Evolutionary conservation across 2,888 invertebrate genomes (phyloP), one percentile per base, ranked within the genome.

Genomic region (Pseudococcus viburni): DNA sequence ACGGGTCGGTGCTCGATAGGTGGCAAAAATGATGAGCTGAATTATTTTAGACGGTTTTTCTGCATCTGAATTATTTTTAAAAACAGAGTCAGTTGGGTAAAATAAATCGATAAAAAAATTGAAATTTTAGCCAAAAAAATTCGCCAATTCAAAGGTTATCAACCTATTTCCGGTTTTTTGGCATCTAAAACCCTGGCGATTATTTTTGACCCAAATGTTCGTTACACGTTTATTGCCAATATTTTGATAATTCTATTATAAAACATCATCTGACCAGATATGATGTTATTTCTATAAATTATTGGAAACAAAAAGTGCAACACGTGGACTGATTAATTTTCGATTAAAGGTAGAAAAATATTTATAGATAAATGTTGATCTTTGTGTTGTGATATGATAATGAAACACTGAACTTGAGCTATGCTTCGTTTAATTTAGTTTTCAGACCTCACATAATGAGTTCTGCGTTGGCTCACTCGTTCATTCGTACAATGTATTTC

Each of bases 81-180:
- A 92, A 93, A 95, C 0, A 98, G 96, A 26, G 96, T 95, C 89
- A 98, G 98, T 42, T 9, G 93, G 94, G 94, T 91, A 90, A 51
- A 51, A 51, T 8, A 12, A 51, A 51, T 51, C 51, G 1, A 8
- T 42, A 42, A 6, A 42, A 42, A 42, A 42, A n/a, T n/a, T 42
- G 6, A 42, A 42, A 39, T 22, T 51, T 85, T 17, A 39, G 12
- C 12, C 9, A 22, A 19, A 11, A 64, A 64, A 22, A 73, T 33
- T 73, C 6, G 15, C 73, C 5, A 33, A 19, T 83, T 77, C 39
- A 77, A 77, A 83, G 80, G 80, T 83, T 83, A 46, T 42, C 46
- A 46, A 83, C 46, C 80, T 83, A 22, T 42, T 46, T 83, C 42
- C 46, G n/a, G 19, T n/a, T 46, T 77, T 83, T 83, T 83, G 80